Evolutionary conservation across 2,888 invertebrate species (phyloP).

Genomic region (Scaptomyza flava): DNA sequence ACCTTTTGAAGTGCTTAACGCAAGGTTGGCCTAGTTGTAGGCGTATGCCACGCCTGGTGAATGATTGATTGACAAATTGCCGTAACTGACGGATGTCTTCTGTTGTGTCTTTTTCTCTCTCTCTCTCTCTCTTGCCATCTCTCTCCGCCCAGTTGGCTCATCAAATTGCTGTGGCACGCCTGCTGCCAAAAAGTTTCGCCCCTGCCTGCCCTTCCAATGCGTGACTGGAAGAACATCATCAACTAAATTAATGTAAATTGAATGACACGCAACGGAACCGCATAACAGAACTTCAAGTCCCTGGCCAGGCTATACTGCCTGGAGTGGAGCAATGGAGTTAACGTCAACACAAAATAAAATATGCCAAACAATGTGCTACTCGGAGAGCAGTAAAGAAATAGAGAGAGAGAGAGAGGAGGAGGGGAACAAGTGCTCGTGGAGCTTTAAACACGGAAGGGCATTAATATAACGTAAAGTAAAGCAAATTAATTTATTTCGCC

Average conservation of each 20-base stretch:
- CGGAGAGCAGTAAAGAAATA: background rate
- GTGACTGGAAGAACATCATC: conserved; percentile 51
- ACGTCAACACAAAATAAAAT: conserved; percentile 9
- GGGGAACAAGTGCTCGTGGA: background rate
- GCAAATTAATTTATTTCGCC: conserved; percentile 60
- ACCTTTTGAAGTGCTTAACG: conserved; percentile 22
- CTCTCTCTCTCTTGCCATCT: background rate
- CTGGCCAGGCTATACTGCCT: conserved; percentile 9
- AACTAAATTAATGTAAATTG: conserved; percentile 67
- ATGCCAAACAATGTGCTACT: conserved; percentile 31
- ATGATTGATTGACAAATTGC: conserved; percentile 47
- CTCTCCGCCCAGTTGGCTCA: conserved; percentile 39
- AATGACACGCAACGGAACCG: conserved; percentile 54
- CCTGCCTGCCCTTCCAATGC: conserved; percentile 22
- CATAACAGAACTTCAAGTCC: conserved; percentile 52
- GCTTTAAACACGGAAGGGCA: background rate
- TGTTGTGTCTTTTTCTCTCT: background rate
- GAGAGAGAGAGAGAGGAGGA: background rate
- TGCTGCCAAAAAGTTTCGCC: conserved; percentile 18
- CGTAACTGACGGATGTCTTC: conserved; percentile 15
- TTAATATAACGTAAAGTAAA: conserved; percentile 39
- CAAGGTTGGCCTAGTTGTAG: conserved; percentile 8
- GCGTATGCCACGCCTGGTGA: conserved; percentile 33
- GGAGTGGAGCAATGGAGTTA: background rate
- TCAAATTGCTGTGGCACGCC: conserved; percentile 54